These are phyloP conservation scores for Spicauda simplicius DNA, from an alignment of 2,888 invertebrate genomes.

Conservation along the genomic window DNA sequence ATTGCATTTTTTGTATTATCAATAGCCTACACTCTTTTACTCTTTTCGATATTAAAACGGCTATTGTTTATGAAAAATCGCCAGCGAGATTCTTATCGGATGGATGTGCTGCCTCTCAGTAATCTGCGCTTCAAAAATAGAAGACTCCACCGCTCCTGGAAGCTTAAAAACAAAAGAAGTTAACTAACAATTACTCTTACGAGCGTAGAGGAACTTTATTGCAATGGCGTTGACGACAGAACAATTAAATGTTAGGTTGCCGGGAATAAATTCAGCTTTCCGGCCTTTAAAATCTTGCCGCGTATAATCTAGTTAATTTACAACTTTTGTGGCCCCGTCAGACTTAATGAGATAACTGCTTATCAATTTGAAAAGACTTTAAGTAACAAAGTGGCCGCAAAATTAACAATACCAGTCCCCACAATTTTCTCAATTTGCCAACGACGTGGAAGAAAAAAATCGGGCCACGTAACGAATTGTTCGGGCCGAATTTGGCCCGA, in stretches of 20 bases:
- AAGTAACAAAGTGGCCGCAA: slow-evolving; percentile 57
- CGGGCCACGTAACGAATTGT: slow-evolving; percentile 63
- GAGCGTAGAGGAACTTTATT: slow-evolving; percentile 28
- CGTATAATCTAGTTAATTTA: slow-evolving; percentile 63
- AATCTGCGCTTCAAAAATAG: slow-evolving; percentile 55
- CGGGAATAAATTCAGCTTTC: slow-evolving; percentile 27
- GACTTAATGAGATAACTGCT: slow-evolving; percentile 59
- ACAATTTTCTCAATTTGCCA: slow-evolving; percentile 74
- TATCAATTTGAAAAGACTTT: slow-evolving; percentile 57
- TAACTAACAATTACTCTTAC: slow-evolving; percentile 32
- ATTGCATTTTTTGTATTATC: slow-evolving; percentile 84
- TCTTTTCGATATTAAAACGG: slow-evolving; percentile 81
- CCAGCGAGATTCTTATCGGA: slow-evolving; percentile 71
- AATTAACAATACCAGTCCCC: slow-evolving; percentile 54
- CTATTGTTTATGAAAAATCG: slow-evolving; percentile 84
- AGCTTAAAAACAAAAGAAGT: slow-evolving; percentile 28
- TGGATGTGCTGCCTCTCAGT: slow-evolving; percentile 54
- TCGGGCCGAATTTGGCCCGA: slow-evolving; percentile 57
- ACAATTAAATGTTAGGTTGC: slow-evolving; percentile 36
- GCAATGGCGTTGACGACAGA: slow-evolving; percentile 26
- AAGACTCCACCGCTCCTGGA: slow-evolving; percentile 39
- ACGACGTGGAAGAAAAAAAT: slow-evolving; percentile 55
- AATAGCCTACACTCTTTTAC: slow-evolving; percentile 75
- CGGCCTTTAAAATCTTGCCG: slow-evolving; percentile 27
- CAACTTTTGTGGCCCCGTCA: slow-evolving; percentile 52